Evolutionary conservation across 2,113 vertebrate genomes (phyloP).

Genomic region (Himantopus leucocephalus): DNA sequence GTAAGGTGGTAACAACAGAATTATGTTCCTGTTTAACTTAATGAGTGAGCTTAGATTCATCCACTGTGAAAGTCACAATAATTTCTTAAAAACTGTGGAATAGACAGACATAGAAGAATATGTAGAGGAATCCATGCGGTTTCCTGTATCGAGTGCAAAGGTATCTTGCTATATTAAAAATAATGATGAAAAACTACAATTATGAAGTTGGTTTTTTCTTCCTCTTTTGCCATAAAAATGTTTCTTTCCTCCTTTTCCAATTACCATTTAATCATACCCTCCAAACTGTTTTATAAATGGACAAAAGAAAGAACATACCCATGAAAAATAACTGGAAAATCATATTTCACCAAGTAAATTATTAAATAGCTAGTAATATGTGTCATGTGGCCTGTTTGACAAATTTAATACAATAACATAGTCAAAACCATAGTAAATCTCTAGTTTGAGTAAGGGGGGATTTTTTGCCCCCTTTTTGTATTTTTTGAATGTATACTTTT

Average conservation of each 20-base stretch:
- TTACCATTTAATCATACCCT: not conserved
- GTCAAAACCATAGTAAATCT: not conserved
- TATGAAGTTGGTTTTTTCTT: not conserved
- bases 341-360: not conserved
- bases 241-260: not conserved
- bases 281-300: not conserved
- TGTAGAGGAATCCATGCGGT: not conserved
- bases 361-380: not conserved
- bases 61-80: not conserved
- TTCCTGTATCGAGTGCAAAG: conserved; percentile 22
- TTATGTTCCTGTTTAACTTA: not conserved
- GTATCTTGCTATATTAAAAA: not conserved
- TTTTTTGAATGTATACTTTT: conserved; percentile 7
- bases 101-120: not conserved
- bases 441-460: not conserved
- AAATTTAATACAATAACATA: not conserved
- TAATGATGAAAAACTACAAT: not conserved
- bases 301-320: not conserved
- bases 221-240: not conserved
- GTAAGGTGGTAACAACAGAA: not conserved
- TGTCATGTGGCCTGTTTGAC: not conserved
- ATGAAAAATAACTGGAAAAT: not conserved
- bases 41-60: conserved; percentile 26
- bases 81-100: conserved; percentile 38
- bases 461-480: not conserved